phyloP scores from a whole-genome alignment of 2,113 vertebrate species.

The Zingel zingel region DNA sequence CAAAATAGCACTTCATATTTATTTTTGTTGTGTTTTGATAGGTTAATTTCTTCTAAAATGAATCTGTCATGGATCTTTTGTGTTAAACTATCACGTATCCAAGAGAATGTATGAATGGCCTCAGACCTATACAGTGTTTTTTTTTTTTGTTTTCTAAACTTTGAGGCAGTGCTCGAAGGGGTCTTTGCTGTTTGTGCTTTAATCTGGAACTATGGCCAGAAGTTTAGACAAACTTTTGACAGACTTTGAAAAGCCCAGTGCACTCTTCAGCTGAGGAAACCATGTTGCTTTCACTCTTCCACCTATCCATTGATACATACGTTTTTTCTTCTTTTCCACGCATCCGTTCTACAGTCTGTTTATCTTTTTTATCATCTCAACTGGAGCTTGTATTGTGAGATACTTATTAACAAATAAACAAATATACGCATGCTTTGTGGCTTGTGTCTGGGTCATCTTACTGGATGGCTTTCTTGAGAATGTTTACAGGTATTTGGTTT shows the following conservation, averaged over 20 bases:
- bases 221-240: not conserved
- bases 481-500: slow-evolving; percentile 34
- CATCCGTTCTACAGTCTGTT: not conserved
- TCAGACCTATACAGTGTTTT: not conserved
- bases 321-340: not conserved
- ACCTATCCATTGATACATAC: not conserved
- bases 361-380: not conserved
- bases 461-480: not conserved
- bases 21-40: not conserved
- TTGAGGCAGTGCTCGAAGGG: not conserved
- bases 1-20: not conserved
- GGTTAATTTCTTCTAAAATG: slow-evolving; percentile 3
- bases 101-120: slow-evolving; percentile 1
- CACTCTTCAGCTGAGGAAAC: not conserved
- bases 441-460: not conserved
- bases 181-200: not conserved
- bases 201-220: not conserved
- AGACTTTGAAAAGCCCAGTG: not conserved
- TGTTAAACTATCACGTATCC: not conserved
- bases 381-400: not conserved
- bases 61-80: not conserved
- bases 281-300: not conserved
- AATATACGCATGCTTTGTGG: slow-evolving; percentile 11
- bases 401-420: slow-evolving; percentile 5
- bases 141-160: not conserved